These are phyloP conservation scores for Zonitis immaculata DNA, from an alignment of 2,888 invertebrate genomes.

Conservation along the genomic window DNA sequence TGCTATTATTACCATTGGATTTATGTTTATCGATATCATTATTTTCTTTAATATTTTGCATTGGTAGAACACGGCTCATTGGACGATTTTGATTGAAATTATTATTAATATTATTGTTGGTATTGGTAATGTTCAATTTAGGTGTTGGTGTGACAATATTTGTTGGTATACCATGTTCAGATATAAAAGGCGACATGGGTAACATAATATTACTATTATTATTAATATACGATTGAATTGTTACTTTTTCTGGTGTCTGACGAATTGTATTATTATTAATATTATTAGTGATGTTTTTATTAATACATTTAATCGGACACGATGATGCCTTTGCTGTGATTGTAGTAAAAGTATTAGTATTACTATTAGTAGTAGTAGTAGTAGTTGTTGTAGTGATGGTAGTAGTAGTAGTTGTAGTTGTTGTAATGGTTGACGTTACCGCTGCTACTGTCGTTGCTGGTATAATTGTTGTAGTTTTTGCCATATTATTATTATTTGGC, in stretches of 20 bases:
- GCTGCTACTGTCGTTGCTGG: too few relatives aligned
- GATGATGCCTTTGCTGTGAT: background rate
- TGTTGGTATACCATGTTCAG: constrained; percentile 62
- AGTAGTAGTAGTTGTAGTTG: too few relatives aligned
- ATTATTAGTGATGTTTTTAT: background rate
- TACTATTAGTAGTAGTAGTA: background rate
- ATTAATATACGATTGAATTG: background rate
- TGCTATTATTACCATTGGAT: constrained; percentile 47
- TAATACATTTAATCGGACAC: background rate
- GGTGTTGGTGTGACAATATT: constrained; percentile 68
- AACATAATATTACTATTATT: constrained; percentile 57
- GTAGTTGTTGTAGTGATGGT: background rate
- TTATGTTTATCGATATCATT: constrained; percentile 51
- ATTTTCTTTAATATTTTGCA: constrained; percentile 64
- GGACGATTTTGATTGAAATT: constrained; percentile 54
- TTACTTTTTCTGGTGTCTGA: constrained; percentile 19
- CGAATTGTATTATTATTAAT: constrained; percentile 24
- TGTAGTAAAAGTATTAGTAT: background rate
- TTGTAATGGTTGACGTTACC: too few relatives aligned
- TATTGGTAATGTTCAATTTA: constrained; percentile 37
- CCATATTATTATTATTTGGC: constrained; percentile 18
- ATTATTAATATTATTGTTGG: constrained; percentile 7
- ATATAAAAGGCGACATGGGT: constrained; percentile 53
- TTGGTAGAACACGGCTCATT: constrained; percentile 73
- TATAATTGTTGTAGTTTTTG: background rate